Conservation (phyloP, 2,888 invertebrate genomes). For the Sialis fuliginosa region DNA sequence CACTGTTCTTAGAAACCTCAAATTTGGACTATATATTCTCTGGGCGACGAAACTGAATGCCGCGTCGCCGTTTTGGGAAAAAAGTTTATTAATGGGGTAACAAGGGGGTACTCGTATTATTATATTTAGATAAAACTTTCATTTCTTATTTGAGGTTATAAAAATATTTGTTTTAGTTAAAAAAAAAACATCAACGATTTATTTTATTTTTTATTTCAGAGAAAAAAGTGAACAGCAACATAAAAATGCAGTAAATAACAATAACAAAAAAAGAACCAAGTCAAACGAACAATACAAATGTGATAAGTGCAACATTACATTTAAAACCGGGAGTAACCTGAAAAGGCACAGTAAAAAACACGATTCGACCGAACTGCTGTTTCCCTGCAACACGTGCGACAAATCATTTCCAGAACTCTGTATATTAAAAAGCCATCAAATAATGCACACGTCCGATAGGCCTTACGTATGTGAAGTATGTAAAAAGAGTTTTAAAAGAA, state of each 20-base stretch:
- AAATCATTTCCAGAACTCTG: not conserved
- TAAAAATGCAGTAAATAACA: not conserved
- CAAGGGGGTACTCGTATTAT: no score
- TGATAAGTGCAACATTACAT: not conserved
- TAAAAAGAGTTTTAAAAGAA: conserved; percentile 20
- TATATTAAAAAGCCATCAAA: conserved; percentile 1
- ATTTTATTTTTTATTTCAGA: not conserved
- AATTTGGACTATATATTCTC: no score
- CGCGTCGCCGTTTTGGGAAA: no score
- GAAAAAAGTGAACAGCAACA: not conserved
- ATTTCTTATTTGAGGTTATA: no score
- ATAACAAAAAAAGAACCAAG: no score
- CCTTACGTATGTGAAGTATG: conserved; percentile 29
- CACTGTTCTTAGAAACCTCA: no score
- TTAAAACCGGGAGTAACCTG: not conserved
- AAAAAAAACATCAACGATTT: no score
- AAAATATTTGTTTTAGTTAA: no score
- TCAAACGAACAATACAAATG: not conserved
- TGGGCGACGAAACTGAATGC: no score
- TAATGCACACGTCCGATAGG: conserved; percentile 1
- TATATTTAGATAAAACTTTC: no score
- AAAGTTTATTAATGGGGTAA: no score
- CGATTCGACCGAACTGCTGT: not conserved
- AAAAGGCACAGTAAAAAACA: conserved; percentile 4
- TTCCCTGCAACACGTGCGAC: not conserved